phyloP scores from a whole-genome alignment of 2,888 invertebrate genomes.

The Perizoma flavofasciatum region DNA sequence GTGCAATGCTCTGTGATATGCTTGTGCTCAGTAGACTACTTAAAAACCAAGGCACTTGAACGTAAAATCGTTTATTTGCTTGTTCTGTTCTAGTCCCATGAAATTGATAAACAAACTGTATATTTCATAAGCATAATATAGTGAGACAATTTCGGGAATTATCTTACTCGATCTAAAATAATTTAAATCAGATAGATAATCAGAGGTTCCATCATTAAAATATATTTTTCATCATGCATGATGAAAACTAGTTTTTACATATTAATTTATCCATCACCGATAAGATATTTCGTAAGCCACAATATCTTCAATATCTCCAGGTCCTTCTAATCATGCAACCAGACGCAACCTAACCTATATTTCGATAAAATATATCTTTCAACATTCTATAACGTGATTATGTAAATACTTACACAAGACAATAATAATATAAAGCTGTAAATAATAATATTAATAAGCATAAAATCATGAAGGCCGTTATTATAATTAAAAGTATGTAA shows the following conservation, averaged over 20 bases:
- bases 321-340: neutral
- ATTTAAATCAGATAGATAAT: neutral
- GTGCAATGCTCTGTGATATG: slow-evolving; percentile 37
- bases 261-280: slow-evolving; percentile 7
- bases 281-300: neutral
- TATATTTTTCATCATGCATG: too few species aligned
- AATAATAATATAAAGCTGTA: slow-evolving; percentile 1
- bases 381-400: neutral
- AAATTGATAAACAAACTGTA: too few species aligned
- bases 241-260: too few species aligned
- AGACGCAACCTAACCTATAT: neutral
- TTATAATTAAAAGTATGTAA: slow-evolving; percentile 35
- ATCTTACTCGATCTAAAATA: neutral
- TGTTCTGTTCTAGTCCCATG: too few species aligned
- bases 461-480: slow-evolving; percentile 12
- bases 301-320: too few species aligned
- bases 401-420: neutral
- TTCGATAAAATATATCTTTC: neutral
- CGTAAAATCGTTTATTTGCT: too few species aligned
- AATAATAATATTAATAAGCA: slow-evolving; percentile 27
- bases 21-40: slow-evolving; percentile 12
- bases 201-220: too few species aligned
- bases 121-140: too few species aligned
- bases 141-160: neutral
- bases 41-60: too few species aligned